Evolutionary conservation across 2,888 invertebrate genomes (phyloP), one percentile per base, ranked within the genome.

Genomic region (Cyclophora punctaria): DNA sequence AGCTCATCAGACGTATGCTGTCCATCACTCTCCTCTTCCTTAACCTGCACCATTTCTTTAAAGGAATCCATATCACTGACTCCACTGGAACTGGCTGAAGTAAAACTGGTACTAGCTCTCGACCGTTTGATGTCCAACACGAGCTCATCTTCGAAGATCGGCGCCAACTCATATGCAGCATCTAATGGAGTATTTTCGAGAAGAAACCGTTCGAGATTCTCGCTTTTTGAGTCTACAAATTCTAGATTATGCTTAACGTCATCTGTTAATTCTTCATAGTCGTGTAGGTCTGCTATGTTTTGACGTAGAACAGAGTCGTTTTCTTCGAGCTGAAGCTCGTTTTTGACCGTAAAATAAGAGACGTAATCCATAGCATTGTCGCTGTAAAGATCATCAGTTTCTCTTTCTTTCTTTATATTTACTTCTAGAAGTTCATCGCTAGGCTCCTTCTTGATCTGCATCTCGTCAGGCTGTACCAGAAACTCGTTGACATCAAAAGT

Each of bases 271-370:
- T 89, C 87, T 3, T 78, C 87, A 57, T 90, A 91, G 56, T 91
- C 91, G 54, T 83, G 81, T 6, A 91, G 67, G 70, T 91, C 91
- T 0, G 91, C 90, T 56, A 91, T 63, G 59, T 91, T 91, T 59
- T 91, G 91, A 46, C 90, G 88, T 63, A 85, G 83, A 1, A 91
- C 89, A 0, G 91, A 90, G 51, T 80, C 71, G 0, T 76, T 62
- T 61, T 75, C 89, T 41, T 67, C 89, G 61, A 63, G 72, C 55
- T 78, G 80, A 58, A 77, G 66, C 54, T 83, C 85, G 0, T 76
- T 56, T 59, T 83, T 84, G 4, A 72, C 69, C 4, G 71, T 64
- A 63, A 87, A 89, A 48, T 83, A 88, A 2, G 87, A 83, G 34
- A 85, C 82, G 55, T 77, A 88, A 34, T 89, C 88, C 41, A 85